Conservation (phyloP, 2,797 vertebrate species). For the Peromyscus nudipes region DNA sequence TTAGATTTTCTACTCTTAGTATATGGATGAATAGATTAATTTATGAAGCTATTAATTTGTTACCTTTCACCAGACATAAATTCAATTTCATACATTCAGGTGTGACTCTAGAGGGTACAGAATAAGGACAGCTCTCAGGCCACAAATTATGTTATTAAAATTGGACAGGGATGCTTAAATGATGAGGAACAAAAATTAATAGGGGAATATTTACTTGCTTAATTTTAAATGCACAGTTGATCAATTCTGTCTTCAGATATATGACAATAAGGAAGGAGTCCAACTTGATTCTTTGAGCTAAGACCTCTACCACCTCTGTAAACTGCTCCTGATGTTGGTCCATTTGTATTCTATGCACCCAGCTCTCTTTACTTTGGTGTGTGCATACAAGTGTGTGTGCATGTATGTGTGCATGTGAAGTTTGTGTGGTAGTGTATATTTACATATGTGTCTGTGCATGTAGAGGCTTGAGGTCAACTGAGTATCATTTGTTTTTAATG, state of each 20-base stretch:
- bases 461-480: neutral
- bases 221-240: slow-evolving; percentile 17
- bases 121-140: slow-evolving; percentile 49
- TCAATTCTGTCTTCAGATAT: neutral
- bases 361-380: neutral
- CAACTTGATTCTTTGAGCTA: neutral
- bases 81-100: slow-evolving; percentile 72
- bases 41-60: slow-evolving; percentile 77
- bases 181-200: slow-evolving; percentile 62
- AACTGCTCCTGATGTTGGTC: neutral
- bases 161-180: slow-evolving; percentile 56
- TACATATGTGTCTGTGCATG: neutral
- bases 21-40: slow-evolving; percentile 77
- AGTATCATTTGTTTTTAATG: neutral
- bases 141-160: slow-evolving; percentile 59
- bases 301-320: neutral
- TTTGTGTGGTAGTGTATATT: neutral
- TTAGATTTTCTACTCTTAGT: slow-evolving; percentile 72
- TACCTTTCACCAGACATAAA: slow-evolving; percentile 74
- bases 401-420: neutral
- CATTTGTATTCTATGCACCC: neutral
- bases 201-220: slow-evolving; percentile 8
- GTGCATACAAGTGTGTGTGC: neutral
- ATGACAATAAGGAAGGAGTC: neutral
- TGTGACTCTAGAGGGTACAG: slow-evolving; percentile 50